Evolutionary conservation across 2,888 invertebrate genomes (phyloP), one percentile per base, ranked within the genome.

Genomic region (Plebejus argus): DNA sequence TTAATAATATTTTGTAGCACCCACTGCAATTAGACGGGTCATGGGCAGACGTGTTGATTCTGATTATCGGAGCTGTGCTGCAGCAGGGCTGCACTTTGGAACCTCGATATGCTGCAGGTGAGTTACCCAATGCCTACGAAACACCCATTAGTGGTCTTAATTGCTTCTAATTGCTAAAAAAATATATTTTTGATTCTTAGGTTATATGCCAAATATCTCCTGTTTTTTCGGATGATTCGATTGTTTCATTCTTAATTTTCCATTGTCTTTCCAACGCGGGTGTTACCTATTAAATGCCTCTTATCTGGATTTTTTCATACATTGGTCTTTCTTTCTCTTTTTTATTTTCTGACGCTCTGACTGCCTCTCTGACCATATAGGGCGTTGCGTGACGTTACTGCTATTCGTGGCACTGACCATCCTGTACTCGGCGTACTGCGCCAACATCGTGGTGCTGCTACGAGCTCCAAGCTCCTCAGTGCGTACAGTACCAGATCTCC

Each of bases 351-450:
- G 45, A 45, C 45, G 45, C 18, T 56, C 12, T n/a, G 18, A 58
- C 4, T 20, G 56, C 8, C 56, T 23, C 4, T 72, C n/a, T 20
- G 10, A 35, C 7, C 35, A 7, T 33, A 10, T 15, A 86, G 95
- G 95, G 23, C 88, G 95, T 76, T 94, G 96, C 66, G 95, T 96
- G 0, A 95, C 96, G 6, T 89, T 96, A 1, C 91, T 96, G 45
- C 88, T 96, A 0, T 95, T 96, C 81, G 81, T 96, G 2, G 90
- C 94, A 0, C 86, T 95, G 15, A 94, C 95, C 78, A 95, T 95
- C 79, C 86, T 97, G 2, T 96, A 96, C 84, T 95, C 96, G 0
- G 95, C 96, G 0, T 96, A 96, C 84, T 96, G 96, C 0, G 96
- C 96, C 0, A 96, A 96, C 85, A 96, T 94, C 56, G 91, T 94